A percentile compares a stretch with the other conserved stretches of the same genome.
Evolutionary conservation across 2,888 invertebrate species (phyloP).

Genomic region (Clusia tigrina): DNA sequence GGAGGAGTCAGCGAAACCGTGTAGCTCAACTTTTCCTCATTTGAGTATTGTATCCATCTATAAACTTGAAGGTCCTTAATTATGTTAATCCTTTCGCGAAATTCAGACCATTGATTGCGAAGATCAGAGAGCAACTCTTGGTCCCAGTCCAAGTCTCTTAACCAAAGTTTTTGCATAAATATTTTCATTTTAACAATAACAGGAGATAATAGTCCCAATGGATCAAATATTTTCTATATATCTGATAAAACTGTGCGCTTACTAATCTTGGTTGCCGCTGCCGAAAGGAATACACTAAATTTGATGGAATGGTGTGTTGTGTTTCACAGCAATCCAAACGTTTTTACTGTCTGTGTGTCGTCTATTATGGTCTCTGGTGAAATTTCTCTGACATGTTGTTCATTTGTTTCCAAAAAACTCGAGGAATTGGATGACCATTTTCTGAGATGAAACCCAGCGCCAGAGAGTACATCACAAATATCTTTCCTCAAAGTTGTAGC

Average conservation of each 20-base stretch:
- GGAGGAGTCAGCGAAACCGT: slow-evolving; percentile 19
- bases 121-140: slow-evolving; percentile 10
- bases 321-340: no score
- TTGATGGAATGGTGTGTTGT: slow-evolving; percentile 7
- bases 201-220: slow-evolving; percentile 20
- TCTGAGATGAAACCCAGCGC: no score
- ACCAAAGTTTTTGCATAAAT: slow-evolving; percentile 22
- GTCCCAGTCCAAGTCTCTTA: slow-evolving; percentile 20
- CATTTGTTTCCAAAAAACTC: no score
- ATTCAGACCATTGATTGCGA: slow-evolving; percentile 18
- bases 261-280: no score
- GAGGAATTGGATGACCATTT: no score
- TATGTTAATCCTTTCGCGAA: not conserved
- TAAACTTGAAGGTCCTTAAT: slow-evolving; percentile 10
- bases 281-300: no score
- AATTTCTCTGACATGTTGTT: no score
- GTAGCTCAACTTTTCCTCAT: slow-evolving; percentile 12
- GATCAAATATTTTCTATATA: slow-evolving; percentile 20
- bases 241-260: slow-evolving; percentile 13
- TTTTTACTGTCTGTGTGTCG: no score
- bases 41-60: slow-evolving; percentile 15
- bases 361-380: no score
- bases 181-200: slow-evolving; percentile 18
- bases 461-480: no score
- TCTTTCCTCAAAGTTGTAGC: no score